These are phyloP conservation scores for Tapirus indicus DNA, from an alignment of 2,797 vertebrate species.

Conservation along the genomic window DNA sequence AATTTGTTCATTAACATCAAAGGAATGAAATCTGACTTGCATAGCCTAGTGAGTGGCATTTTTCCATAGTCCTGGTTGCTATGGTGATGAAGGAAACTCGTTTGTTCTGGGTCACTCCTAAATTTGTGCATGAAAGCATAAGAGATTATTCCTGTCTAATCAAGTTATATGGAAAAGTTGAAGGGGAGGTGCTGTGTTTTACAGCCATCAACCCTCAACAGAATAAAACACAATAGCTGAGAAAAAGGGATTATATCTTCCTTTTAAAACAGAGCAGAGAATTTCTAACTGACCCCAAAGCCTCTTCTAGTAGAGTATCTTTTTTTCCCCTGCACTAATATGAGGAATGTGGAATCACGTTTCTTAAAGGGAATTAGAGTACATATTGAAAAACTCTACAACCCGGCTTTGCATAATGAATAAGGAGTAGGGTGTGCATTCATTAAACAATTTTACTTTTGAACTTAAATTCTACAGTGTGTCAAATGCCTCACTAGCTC, in stretches of 20 bases:
- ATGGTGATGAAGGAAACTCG: constrained; percentile 90
- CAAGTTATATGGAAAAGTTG: constrained; percentile 92
- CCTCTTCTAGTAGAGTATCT: constrained; percentile 81
- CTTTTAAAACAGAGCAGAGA: constrained; percentile 84
- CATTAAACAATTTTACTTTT: constrained; percentile 87
- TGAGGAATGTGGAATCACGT: constrained; percentile 84
- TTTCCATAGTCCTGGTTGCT: constrained; percentile 91
- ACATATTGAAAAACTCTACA: constrained; percentile 82
- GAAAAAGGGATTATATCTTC: constrained; percentile 86
- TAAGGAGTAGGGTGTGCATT: constrained; percentile 85
- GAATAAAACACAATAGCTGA: constrained; percentile 87
- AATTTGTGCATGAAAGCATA: constrained; percentile 92
- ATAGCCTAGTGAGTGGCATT: constrained; percentile 91
- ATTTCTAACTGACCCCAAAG: constrained; percentile 86
- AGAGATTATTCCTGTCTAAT: constrained; percentile 92
- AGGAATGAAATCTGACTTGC: constrained; percentile 91
- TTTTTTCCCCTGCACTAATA: constrained; percentile 79
- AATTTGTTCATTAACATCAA: constrained; percentile 93
- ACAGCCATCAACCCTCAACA: constrained; percentile 86
- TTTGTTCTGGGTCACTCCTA: constrained; percentile 90
- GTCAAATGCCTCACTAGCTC: constrained; percentile 79
- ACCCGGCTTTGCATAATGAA: constrained; percentile 85
- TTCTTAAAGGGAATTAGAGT: constrained; percentile 87
- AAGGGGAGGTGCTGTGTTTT: constrained; percentile 89
- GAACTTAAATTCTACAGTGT: constrained; percentile 84